A percentile compares a stretch with the other conserved stretches of the same genome.
phyloP scores from a whole-genome alignment of 1,140 invertebrate genomes.

The Tetramorium alpestre region DNA sequence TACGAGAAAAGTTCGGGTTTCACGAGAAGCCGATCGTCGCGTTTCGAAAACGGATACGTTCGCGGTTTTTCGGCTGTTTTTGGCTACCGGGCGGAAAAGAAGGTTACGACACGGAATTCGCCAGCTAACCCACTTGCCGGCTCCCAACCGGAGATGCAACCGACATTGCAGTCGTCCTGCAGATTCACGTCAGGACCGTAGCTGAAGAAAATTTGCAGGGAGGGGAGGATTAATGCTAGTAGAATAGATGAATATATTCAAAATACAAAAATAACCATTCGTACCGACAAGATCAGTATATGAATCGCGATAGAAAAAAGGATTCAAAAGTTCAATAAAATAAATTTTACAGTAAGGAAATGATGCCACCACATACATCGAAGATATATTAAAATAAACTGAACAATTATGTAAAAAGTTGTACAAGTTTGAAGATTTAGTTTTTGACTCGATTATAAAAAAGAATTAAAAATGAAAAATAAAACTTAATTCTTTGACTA shows the following conservation, averaged over 20 bases:
- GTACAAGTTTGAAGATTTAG: neutral
- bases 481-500: neutral
- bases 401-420: neutral
- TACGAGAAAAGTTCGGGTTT: neutral
- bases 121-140: slow-evolving; percentile 80
- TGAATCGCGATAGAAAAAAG: neutral
- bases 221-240: neutral
- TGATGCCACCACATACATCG: no score
- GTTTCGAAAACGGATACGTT: slow-evolving; percentile 61
- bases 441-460: neutral
- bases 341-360: neutral
- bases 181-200: slow-evolving; percentile 12
- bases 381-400: neutral
- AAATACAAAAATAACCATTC: neutral
- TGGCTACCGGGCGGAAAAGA: slow-evolving; percentile 60
- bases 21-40: slow-evolving; percentile 43
- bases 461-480: neutral
- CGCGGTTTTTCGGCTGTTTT: slow-evolving; percentile 75
- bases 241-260: neutral
- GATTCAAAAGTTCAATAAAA: neutral
- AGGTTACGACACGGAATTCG: slow-evolving; percentile 75
- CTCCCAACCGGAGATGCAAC: slow-evolving; percentile 69
- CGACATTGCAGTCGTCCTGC: slow-evolving; percentile 66
- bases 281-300: neutral
- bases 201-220: neutral